Base-by-base conservation (phyloP, 1,140 invertebrate species). In the Aradophagus sp. region DNA sequence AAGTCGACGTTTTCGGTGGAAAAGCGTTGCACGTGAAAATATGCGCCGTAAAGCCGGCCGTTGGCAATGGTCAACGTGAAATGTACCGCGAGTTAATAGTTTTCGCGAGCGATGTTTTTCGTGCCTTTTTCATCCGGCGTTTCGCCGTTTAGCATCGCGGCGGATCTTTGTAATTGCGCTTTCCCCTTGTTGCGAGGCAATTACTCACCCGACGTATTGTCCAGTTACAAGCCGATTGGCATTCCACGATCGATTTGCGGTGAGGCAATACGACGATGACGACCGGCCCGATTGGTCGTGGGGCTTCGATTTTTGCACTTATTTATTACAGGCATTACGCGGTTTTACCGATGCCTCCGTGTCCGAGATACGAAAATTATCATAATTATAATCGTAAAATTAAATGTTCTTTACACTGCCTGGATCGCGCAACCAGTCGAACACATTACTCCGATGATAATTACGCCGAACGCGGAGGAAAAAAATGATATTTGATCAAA, bases 341-440 rank as follows among this genome's bases (percentile, higher is more conserved):
- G 61, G 59, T 62, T 72, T 72, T 66, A 62, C 69, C 44, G 48
- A 72, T 56, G 61, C 62, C 53, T 58, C 55, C 52, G 59, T 59
- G 39, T 36, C 45, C 52, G 44, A 55, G 45, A 59, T 63, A 73
- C 44, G 58, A 63, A 59, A 73, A 73, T 73, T 73, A 73, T 73
- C 52, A 67, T 67, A 73, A 73, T 73, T 67, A 73, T 62, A 56
- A 63, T 53, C 62, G 59, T 73, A 73, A 73, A 73, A 73, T 73
- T 73, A 63, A 68, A 73, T 73, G 70, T 67, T 73, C 58, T 73
- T 73, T 67, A 63, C 69, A 73, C 63, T 66, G 47, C 58, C 53
- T 23, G 14, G 52, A 14, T 36, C 44, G 56, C 34, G 36, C 41
- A 50, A 58, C 55, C 16, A 38, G 47, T 34, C 53, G 50, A 52